A percentile compares a stretch with the other conserved stretches of the same genome.
Evolutionary conservation across 2,888 invertebrate genomes (phyloP).

Genomic region (Neoitamus cyanurus): DNA sequence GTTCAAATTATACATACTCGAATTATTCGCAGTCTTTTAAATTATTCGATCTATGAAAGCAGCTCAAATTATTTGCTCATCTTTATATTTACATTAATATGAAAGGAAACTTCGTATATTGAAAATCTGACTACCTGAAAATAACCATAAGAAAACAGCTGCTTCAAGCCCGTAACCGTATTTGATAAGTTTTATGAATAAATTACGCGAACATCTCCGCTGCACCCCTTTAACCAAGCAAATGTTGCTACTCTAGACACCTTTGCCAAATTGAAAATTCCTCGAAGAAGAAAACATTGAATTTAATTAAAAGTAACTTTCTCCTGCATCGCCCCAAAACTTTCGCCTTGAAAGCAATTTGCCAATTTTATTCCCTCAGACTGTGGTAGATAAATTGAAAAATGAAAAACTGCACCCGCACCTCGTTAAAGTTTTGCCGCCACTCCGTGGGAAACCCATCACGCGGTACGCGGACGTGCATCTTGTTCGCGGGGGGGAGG

Average conservation of each 20-base stretch:
- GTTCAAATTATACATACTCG: no score
- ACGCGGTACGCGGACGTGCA: not conserved
- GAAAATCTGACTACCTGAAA: no score
- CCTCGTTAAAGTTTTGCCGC: not conserved
- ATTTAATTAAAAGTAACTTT: not conserved
- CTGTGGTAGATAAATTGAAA: not conserved
- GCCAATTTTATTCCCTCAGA: not conserved
- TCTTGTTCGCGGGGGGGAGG: not conserved
- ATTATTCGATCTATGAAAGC: no score
- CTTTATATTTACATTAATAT: no score
- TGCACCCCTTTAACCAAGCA: not conserved
- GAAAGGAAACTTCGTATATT: no score
- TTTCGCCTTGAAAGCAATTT: not conserved
- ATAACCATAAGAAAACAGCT: no score
- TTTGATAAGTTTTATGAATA: not conserved
- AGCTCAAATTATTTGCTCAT: no score
- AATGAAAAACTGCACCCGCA: not conserved
- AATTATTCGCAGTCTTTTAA: no score
- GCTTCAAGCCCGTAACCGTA: no score
- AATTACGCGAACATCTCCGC: not conserved
- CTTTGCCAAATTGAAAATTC: not conserved
- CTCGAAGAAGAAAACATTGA: not conserved
- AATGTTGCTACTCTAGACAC: not conserved
- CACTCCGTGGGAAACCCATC: not conserved
- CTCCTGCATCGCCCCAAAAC: not conserved